Evolutionary conservation across 2,888 invertebrate species (phyloP).

Genomic region (Coelinius sp.): DNA sequence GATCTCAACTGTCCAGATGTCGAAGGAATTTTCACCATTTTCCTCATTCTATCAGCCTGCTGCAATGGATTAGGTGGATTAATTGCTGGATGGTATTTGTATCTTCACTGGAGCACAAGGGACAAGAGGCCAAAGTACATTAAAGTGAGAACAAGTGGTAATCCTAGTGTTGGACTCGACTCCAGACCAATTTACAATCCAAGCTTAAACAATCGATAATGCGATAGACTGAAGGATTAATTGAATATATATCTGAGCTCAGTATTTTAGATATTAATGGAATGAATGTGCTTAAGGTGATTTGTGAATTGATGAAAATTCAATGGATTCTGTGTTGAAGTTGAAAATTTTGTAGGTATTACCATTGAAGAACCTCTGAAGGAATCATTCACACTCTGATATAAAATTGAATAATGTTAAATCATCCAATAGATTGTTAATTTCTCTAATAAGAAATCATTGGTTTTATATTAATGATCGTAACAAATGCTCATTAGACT

Average conservation of each 20-base stretch:
- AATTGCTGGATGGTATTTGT: constrained; percentile 60
- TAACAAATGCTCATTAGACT: too few relatives aligned
- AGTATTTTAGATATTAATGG: not conserved
- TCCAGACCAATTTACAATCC: constrained; percentile 52
- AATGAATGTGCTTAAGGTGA: not conserved
- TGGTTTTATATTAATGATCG: not conserved
- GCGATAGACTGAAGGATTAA: not conserved
- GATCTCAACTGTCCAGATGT: constrained; percentile 65
- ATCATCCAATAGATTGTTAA: too few relatives aligned
- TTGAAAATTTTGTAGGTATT: too few relatives aligned
- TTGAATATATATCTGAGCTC: not conserved
- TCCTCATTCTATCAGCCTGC: constrained; percentile 60
- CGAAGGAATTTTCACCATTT: constrained; percentile 59
- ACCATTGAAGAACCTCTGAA: too few relatives aligned
- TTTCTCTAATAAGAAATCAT: too few relatives aligned
- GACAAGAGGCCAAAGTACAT: constrained; percentile 59
- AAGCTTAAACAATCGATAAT: constrained; percentile 52
- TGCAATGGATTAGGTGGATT: constrained; percentile 60
- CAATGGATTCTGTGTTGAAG: not conserved
- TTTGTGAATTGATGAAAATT: not conserved
- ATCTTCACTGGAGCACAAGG: constrained; percentile 62
- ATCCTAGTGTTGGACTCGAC: constrained; percentile 38
- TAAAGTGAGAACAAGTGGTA: constrained; percentile 57
- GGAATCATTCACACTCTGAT: too few relatives aligned
- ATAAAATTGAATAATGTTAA: too few relatives aligned